Base-by-base conservation (phyloP, 2,888 invertebrate genomes). In the Troilus luridus region DNA sequence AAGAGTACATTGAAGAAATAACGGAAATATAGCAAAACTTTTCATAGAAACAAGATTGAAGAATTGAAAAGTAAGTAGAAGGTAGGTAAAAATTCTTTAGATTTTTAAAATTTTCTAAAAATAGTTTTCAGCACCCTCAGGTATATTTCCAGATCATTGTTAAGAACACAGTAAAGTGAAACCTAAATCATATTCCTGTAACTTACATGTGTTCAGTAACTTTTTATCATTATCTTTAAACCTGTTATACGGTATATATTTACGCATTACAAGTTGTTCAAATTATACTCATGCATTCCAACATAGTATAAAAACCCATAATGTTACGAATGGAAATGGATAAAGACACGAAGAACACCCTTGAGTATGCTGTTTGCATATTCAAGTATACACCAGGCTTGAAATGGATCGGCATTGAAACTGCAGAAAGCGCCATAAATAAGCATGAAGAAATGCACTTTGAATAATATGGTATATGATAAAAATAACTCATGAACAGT, bases 401-500 rank as follows among this genome's bases (percentile, higher is more conserved):
- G 72, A 77, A 77, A 77, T 77, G 72, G 72, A 77, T 77, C 72
- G 72, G 41, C 41, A 77, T 77, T 77, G 72, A 41, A 41, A 77
- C 27, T 77, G 72, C 27, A 77, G n/a, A 77, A 41, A 41, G 72
- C 14, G 41, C 17, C 17, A 77, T 77, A 41, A 77, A 77, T 77
- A 77, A 41, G 72, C 41, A 77, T 41, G 72, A 41, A 67, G 72
- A 77, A 77, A 41, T 77, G 72, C 72, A 41, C 41, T 41, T 77
- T 27, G 17, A 77, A 77, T 77, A 77, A 19, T 77, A 77, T 41
- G 41, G 72, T 21, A 17, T 41, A 77, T 77, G 72, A 41, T 77
- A 77, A 77, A 77, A 77, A 77, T 77, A 77, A 77, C 41, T 77
- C 24, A 41, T 77, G 14, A 41, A 77, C 27, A 19, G 72, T 77